phyloP scores from a whole-genome alignment of 2,888 invertebrate genomes.

The Pyrocoelia pectoralis region DNA sequence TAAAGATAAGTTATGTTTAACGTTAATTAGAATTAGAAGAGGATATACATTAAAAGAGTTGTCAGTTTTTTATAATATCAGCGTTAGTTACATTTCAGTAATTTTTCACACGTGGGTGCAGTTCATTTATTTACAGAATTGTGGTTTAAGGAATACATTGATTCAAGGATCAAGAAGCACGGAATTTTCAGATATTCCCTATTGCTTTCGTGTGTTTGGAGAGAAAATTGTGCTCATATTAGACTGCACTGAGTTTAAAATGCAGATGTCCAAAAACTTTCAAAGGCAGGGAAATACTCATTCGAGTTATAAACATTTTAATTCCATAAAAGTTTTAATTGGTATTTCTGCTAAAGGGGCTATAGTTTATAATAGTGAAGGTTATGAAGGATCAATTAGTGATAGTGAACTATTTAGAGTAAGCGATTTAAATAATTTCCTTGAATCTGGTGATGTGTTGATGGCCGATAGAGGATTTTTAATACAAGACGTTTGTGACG shows the following conservation, averaged over 20 bases:
- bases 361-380: constrained; percentile 10
- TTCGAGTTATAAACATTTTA: constrained; percentile 10
- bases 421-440: constrained; percentile 3
- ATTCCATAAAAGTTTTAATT: constrained; percentile 11
- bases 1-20: constrained; percentile 8
- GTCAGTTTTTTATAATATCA: background rate
- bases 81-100: background rate
- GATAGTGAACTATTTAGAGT: constrained; percentile 8
- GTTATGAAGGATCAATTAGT: constrained; percentile 12
- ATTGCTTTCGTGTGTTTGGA: background rate
- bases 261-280: background rate
- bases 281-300: constrained; percentile 12
- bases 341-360: constrained; percentile 1
- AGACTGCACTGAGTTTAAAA: background rate
- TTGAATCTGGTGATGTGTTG: background rate
- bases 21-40: background rate
- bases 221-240: background rate
- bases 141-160: background rate
- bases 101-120: background rate
- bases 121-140: background rate
- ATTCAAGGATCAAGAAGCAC: background rate
- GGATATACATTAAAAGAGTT: constrained; percentile 10
- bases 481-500: background rate
- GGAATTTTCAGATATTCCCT: background rate
- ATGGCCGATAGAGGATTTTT: background rate